Percentiles rank a stretch among this genome's conserved stretches.
Evolutionary conservation across 2,888 invertebrate species (phyloP).

Genomic region (Galerucella pusilla): DNA sequence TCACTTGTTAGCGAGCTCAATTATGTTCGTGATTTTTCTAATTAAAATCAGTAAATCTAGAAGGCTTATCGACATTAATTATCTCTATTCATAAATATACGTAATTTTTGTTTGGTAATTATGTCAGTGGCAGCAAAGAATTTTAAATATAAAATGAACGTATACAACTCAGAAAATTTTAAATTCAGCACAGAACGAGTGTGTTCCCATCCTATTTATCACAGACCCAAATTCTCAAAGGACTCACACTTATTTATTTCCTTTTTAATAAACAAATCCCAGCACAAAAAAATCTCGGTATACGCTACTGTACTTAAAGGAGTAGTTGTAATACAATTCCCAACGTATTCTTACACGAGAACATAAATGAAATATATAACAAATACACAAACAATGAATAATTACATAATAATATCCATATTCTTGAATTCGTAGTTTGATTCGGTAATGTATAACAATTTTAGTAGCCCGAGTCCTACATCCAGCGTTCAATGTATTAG

Average conservation of each 20-base stretch:
- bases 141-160: no score
- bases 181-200: no score
- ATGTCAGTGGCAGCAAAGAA: background rate
- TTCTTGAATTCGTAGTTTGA: slow-evolving; percentile 40
- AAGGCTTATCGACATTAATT: background rate
- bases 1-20: slow-evolving; percentile 1
- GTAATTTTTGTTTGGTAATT: background rate
- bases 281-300: no score
- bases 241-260: no score
- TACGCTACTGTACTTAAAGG: no score
- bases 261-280: no score
- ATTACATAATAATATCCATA: slow-evolving; percentile 20
- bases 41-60: slow-evolving; percentile 6
- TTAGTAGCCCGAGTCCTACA: slow-evolving; percentile 28
- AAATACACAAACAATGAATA: slow-evolving; percentile 10
- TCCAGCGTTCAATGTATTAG: slow-evolving; percentile 25
- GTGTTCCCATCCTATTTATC: no score
- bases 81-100: background rate
- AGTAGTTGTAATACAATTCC: background rate
- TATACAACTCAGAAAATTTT: no score
- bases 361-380: background rate
- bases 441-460: slow-evolving; percentile 43
- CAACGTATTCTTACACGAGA: background rate
- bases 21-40: slow-evolving; percentile 7
- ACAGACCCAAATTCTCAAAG: no score